Conservation (phyloP, 1,140 invertebrate genomes). For the Drosophila yakuba region DNA sequence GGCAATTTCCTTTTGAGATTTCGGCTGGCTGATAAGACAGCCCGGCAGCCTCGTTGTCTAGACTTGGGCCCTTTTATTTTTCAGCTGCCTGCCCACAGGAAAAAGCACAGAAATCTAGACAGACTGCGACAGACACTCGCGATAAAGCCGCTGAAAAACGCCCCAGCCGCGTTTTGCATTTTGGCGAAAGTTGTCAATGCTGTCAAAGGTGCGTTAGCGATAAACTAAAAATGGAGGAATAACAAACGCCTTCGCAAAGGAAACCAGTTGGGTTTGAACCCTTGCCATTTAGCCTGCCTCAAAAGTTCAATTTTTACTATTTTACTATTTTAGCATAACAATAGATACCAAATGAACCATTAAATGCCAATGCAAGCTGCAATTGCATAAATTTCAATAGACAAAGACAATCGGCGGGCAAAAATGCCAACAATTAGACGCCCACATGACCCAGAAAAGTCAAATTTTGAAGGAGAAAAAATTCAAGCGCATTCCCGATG, state of each 20-base stretch:
- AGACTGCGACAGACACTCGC: constrained; percentile 40
- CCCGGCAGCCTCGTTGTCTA: constrained; percentile 52
- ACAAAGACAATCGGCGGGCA: constrained; percentile 24
- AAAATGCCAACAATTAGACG: constrained; percentile 74
- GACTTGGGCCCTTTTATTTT: constrained; percentile 33
- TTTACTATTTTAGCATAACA: constrained; percentile 42
- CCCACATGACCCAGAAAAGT: constrained; percentile 64
- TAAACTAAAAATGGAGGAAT: constrained; percentile 12
- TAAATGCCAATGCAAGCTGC: constrained; percentile 62
- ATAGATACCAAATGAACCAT: constrained; percentile 48
- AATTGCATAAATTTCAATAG: constrained; percentile 64
- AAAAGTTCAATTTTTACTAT: constrained; percentile 46
- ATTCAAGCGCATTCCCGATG: constrained; percentile 35
- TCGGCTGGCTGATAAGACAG: constrained; percentile 56
- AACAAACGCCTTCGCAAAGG: constrained; percentile 17
- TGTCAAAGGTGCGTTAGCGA: constrained; percentile 57
- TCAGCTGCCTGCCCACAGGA: constrained; percentile 54
- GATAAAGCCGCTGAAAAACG: constrained; percentile 55
- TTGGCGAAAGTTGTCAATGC: constrained; percentile 60
- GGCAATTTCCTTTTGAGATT: constrained; percentile 76
- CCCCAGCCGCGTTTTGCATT: constrained; percentile 38
- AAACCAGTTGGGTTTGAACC: constrained; percentile 29
- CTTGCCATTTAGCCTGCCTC: constrained; percentile 32
- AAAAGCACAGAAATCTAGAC: constrained; percentile 54
- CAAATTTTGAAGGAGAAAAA: constrained; percentile 39